Conservation (phyloP, 2,888 invertebrate species). For the Dusona sp. region DNA sequence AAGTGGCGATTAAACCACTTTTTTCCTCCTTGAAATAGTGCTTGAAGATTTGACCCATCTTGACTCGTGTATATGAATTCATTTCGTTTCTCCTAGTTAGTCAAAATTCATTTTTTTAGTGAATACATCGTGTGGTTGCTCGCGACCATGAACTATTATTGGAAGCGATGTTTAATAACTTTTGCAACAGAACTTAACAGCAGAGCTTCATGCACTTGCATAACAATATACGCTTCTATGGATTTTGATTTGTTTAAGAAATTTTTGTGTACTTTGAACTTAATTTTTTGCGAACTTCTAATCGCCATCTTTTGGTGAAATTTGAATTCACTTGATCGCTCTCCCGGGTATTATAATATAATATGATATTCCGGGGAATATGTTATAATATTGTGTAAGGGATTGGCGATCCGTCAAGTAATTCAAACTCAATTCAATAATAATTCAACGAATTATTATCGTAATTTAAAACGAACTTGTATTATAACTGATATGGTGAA, state of each 20-base stretch:
- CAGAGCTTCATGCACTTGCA: too few relatives aligned
- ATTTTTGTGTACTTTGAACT: neutral
- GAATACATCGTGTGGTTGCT: neutral
- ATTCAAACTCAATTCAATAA: too few relatives aligned
- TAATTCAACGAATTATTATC: neutral
- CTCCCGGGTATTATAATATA: too few relatives aligned
- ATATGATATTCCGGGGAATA: too few relatives aligned
- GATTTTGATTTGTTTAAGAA: neutral
- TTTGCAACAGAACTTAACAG: neutral
- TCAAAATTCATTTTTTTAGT: neutral
- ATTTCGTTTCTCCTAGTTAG: neutral
- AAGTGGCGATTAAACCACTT: constrained; percentile 18
- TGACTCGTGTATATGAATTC: neutral
- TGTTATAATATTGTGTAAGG: too few relatives aligned
- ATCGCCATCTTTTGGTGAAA: too few relatives aligned
- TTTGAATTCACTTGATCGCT: neutral
- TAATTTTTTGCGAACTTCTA: neutral
- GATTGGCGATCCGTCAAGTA: too few relatives aligned
- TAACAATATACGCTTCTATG: neutral
- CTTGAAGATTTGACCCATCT: neutral
- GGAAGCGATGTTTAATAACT: neutral
- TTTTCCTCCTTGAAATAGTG: neutral
- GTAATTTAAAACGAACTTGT: neutral
- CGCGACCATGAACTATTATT: neutral
- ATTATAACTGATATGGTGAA: neutral